Conservation (phyloP, 2,113 vertebrate species). For the Nesogale talazaci region DNA sequence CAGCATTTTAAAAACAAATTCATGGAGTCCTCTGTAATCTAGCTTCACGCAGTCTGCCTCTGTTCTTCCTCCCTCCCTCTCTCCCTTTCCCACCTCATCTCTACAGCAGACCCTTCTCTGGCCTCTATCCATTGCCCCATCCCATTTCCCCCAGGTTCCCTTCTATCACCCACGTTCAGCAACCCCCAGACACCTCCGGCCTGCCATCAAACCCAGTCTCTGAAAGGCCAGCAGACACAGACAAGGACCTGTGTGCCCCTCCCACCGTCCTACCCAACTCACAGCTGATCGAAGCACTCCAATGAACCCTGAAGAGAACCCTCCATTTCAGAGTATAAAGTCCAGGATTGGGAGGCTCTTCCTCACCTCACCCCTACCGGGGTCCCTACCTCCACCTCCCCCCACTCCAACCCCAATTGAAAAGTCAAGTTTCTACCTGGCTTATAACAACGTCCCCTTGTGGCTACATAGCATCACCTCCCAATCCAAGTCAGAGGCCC, state of each 20-base stretch:
- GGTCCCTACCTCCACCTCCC: background rate
- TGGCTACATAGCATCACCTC: background rate
- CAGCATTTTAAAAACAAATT: background rate
- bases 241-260: background rate
- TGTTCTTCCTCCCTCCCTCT: background rate
- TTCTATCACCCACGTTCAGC: background rate
- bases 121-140: background rate
- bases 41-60: background rate
- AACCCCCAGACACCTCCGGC: too few relatives aligned
- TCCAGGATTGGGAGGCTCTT: background rate
- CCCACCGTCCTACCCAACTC: background rate
- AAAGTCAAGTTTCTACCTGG: background rate
- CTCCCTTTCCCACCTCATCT: fast-evolving
- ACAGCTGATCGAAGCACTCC: too few relatives aligned
- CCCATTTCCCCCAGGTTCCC: too few relatives aligned
- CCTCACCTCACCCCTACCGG: background rate
- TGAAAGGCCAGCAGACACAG: background rate
- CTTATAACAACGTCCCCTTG: background rate
- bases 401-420: background rate
- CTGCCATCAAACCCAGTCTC: background rate
- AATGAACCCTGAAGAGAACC: background rate
- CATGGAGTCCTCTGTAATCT: background rate
- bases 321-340: background rate
- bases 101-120: background rate
- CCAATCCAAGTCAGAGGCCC: background rate